Evolutionary conservation across 2,797 vertebrate species (phyloP).

Genomic region (Neostethus bicornis): DNA sequence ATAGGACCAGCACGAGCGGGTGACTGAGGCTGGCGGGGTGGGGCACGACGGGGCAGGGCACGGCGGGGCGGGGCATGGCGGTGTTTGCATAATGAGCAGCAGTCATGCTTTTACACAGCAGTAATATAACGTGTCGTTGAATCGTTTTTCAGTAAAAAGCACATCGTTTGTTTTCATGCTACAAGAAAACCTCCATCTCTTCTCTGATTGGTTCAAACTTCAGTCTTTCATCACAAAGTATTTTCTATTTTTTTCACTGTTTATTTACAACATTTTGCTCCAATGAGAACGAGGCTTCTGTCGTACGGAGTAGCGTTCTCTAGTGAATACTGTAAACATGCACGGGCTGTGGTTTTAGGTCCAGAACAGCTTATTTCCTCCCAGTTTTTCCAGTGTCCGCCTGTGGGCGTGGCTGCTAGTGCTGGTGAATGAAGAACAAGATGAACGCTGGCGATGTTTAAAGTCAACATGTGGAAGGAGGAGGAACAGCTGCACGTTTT

Average conservation of each 20-base stretch:
- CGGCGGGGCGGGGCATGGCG: constrained; percentile 42
- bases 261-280: constrained; percentile 56
- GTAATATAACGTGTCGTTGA: too few relatives aligned
- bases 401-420: too few relatives aligned
- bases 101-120: too few relatives aligned
- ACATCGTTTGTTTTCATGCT: too few relatives aligned
- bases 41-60: constrained; percentile 69
- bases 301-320: constrained; percentile 36
- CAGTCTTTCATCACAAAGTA: neutral
- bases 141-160: neutral
- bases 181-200: constrained; percentile 5
- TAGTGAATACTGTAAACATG: constrained; percentile 71
- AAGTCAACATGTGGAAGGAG: too few relatives aligned
- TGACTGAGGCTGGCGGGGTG: neutral
- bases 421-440: too few relatives aligned
- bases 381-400: neutral
- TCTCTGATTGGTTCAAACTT: constrained; percentile 19
- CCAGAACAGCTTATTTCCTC: constrained; percentile 24
- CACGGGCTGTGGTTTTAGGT: constrained; percentile 40
- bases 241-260: constrained; percentile 1
- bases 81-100: neutral
- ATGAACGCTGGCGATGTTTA: too few relatives aligned
- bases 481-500: too few relatives aligned
- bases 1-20: neutral
- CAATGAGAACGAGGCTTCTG: constrained; percentile 41